Evolutionary conservation across 2,797 vertebrate species (phyloP), one percentile per base, ranked within the genome.

Genomic region (Rhincodon typus): DNA sequence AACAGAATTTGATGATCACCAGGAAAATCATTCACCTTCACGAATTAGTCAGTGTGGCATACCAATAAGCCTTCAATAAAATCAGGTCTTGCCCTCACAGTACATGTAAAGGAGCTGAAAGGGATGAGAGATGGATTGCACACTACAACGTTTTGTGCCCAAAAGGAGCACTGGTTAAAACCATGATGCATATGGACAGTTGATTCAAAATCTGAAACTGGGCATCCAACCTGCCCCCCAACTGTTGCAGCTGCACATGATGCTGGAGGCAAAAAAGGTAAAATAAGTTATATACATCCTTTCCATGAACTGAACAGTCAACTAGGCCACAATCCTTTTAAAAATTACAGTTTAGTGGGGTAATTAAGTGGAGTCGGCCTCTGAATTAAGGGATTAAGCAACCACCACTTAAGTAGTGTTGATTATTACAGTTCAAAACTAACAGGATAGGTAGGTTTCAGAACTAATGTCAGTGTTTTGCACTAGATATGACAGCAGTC

Each of bases 371-470:
- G 38, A 94, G 93, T 46, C 93, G 1, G 67, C 21, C 66, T 94
- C 93, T 72, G 67, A 70, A 94, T 46, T 70, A 50, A 70, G n/a
- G n/a, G 69, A 70, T 70, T 70, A 94, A 72, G 94, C 42, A 77
- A 50, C 42, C 12, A 53, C 70, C 46, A 46, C 6, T 94, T 53
- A 94, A 72, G 21, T 5, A 72, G 46, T 94, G 94, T 19, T 94
- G 69, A 94, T 23, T 46, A 94, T 2, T 17, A 50, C 34, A 25
- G 46, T 53, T 94, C 90, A 93, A 93, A 67, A 93, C 69, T 93
- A 69, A 21, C 90, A 93, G n/a, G 62, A 69, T 27, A 27, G 66
- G 5, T 84, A 23, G 2, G 21, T 69, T 93, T 42, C 21, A 93
- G 66, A 93, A 69, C 42, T 42, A 93, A 42, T 66, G 62, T 91